Percentiles rank a stretch among this genome's conserved stretches.
Conservation (phyloP, 1,140 invertebrate genomes). For the Argopecten irradians region DNA sequence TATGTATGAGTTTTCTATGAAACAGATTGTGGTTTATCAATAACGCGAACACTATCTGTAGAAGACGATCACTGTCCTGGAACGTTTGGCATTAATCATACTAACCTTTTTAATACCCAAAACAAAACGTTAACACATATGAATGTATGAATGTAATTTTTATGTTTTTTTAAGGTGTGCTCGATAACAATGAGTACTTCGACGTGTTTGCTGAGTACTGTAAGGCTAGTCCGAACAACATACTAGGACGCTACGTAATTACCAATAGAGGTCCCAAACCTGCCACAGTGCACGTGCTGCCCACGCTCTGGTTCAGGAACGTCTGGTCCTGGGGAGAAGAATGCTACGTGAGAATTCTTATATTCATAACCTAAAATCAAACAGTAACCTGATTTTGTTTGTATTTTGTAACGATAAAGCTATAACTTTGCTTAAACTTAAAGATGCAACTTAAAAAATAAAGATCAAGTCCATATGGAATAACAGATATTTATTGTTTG, state of each 20-base stretch:
- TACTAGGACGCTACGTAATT: constrained; percentile 73
- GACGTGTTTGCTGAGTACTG: constrained; percentile 77
- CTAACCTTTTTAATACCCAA: no score
- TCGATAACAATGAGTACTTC: constrained; percentile 75
- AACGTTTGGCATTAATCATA: no score
- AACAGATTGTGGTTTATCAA: no score
- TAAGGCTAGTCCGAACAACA: constrained; percentile 72
- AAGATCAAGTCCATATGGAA: no score
- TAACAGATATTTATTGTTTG: no score
- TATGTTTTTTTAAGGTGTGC: constrained; percentile 65
- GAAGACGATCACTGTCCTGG: neutral
- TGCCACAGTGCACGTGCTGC: constrained; percentile 73
- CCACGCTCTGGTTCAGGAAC: constrained; percentile 76
- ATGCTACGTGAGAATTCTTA: constrained; percentile 62
- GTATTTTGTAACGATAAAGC: no score
- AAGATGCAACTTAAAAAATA: no score
- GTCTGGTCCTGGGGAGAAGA: constrained; percentile 75
- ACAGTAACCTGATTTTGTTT: no score
- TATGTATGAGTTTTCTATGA: no score
- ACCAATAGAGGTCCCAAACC: constrained; percentile 69
- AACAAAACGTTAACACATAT: no score
- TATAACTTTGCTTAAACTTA: no score
- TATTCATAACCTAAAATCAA: neutral
- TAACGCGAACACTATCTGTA: neutral
- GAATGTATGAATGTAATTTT: neutral